Conservation (phyloP, 2,113 vertebrate genomes). For the Nerophis ophidion region DNA sequence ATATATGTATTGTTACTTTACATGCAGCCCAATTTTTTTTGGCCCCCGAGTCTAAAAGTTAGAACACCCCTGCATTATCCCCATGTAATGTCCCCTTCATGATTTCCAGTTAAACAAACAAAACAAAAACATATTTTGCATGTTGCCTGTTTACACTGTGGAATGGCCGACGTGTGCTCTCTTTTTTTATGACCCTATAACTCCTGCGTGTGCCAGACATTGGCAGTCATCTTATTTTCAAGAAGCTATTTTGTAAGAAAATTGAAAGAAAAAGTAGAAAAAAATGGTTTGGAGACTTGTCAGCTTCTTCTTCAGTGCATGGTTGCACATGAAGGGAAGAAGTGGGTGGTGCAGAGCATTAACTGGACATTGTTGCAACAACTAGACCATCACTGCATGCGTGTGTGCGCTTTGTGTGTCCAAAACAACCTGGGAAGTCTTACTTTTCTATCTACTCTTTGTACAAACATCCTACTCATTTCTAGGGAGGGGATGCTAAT, state of each 20-base stretch:
- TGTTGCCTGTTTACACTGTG: constrained; percentile 59
- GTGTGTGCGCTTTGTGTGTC: background rate
- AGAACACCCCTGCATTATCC: background rate
- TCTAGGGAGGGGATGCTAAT: background rate
- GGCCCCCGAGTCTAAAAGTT: too few relatives aligned
- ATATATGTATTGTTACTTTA: too few relatives aligned
- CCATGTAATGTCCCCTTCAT: constrained; percentile 27
- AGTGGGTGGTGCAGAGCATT: background rate
- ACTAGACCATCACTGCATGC: background rate
- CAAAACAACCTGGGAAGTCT: too few relatives aligned
- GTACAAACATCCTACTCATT: constrained; percentile 7
- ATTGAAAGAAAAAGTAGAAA: constrained; percentile 4
- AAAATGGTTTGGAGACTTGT: constrained; percentile 10
- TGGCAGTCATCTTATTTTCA: constrained; percentile 13
- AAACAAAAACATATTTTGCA: constrained; percentile 42
- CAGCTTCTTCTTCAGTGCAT: constrained; percentile 8
- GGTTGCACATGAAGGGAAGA: background rate
- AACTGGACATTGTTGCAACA: too few relatives aligned
- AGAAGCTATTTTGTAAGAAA: constrained; percentile 6
- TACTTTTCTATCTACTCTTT: background rate
- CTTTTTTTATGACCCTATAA: constrained; percentile 19
- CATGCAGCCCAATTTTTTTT: too few relatives aligned
- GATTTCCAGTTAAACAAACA: constrained; percentile 29
- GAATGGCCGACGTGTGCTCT: constrained; percentile 26
- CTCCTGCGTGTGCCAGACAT: constrained; percentile 9